Conservation (phyloP, 2,113 vertebrate species). For the Corynorhinus townsendii region DNA sequence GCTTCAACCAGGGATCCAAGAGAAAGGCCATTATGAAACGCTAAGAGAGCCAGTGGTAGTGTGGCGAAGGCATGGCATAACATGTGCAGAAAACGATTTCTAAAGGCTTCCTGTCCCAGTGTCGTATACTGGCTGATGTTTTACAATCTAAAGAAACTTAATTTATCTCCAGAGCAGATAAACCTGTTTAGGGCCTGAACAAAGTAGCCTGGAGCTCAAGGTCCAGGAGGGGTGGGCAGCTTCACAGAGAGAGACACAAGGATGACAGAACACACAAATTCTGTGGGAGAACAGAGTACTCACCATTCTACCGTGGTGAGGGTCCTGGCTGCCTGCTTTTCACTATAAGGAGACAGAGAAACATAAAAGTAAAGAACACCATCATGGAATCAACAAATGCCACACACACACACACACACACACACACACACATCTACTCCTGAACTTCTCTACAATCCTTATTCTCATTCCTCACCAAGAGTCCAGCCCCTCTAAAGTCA, state of each 20-base stretch:
- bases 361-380: neutral
- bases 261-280: neutral
- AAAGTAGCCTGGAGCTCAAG: conserved; percentile 28
- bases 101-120: neutral
- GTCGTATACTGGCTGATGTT: neutral
- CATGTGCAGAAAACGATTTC: neutral
- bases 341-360: conserved; percentile 49
- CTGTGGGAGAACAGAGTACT: conserved; percentile 48
- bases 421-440: neutral
- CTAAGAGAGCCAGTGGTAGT: neutral
- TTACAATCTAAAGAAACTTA: conserved; percentile 30
- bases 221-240: neutral
- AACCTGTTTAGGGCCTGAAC: conserved; percentile 36
- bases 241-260: neutral
- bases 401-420: neutral
- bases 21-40: neutral
- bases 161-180: neutral
- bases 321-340: conserved; percentile 60
- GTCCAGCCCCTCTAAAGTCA: conserved; percentile 14
- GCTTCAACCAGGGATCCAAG: neutral
- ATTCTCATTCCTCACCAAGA: neutral
- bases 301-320: conserved; percentile 73
- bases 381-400: neutral
- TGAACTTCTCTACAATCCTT: neutral
- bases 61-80: neutral